phyloP scores from a whole-genome alignment of 2,888 invertebrate genomes.

The Mechanitis mazaeus region DNA sequence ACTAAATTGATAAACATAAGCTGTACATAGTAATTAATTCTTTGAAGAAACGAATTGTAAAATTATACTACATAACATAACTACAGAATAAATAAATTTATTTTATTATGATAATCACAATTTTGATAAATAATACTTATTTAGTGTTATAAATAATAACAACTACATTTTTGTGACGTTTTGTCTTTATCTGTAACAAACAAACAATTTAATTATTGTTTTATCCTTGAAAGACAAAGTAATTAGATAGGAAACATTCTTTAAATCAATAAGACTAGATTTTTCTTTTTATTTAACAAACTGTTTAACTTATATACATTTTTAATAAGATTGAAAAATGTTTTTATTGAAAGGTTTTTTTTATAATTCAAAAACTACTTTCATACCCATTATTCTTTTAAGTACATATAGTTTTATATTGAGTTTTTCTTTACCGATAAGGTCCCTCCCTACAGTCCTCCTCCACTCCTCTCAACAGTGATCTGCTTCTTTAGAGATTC shows the following conservation, averaged over 20 bases:
- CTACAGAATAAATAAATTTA: slow-evolving; percentile 21
- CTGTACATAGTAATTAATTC: background rate
- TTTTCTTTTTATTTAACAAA: no score
- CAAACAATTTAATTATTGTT: slow-evolving; percentile 10
- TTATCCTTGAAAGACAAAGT: background rate
- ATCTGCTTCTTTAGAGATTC: slow-evolving; percentile 86
- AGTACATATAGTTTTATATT: background rate
- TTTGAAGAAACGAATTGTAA: background rate
- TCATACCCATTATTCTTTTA: no score
- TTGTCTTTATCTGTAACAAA: slow-evolving; percentile 37
- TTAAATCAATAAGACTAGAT: background rate
- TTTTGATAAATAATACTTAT: slow-evolving; percentile 27
- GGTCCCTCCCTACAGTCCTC: slow-evolving; percentile 83
- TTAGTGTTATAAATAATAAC: slow-evolving; percentile 26
- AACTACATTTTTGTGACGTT: slow-evolving; percentile 33
- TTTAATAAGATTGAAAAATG: no score
- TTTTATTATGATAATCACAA: no score
- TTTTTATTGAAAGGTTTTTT: no score
- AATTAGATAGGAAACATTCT: background rate
- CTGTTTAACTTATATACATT: no score
- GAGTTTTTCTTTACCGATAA: background rate
- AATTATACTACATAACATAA: slow-evolving; percentile 14
- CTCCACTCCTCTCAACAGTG: slow-evolving; percentile 95
- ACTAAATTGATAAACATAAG: slow-evolving; percentile 2
- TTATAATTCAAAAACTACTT: no score